Evolutionary conservation across 64 coral and sea anemone species (phyloP), one percentile per base, ranked within the genome.

Genomic region (Orbicella faveolata): DNA sequence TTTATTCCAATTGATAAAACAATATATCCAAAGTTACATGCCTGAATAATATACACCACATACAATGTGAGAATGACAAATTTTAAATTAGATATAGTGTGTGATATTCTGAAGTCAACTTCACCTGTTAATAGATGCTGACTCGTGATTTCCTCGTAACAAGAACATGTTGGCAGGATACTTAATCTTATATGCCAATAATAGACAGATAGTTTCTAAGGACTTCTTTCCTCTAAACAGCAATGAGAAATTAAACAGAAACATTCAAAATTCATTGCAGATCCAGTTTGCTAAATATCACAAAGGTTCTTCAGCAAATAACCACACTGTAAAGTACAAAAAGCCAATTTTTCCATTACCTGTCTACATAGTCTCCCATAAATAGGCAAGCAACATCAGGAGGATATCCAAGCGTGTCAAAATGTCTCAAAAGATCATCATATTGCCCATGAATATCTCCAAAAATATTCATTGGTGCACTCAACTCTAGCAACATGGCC

Each of bases 381-480:
- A 97, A 97, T 65, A 97, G 73, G 76, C 87, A 97, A 72, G 75
- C 83, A 25, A 54, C 66, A 74, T 97, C 85, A 21, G 95, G 92
- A 25, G 95, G 95, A 52, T 97, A 97, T 53, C 95, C 95, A 16
- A 97, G 77, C 17, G 51, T 91, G 72, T 97, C 95, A 90, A 97
- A 97, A 79, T 97, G 95, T 63, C 95, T 87, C n/a, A 97, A 63
- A 73, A 97, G 92, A 79, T 97, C 95, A 62, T 97, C 95, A 80
- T 97, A 97, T 59, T 97, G 95, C 67, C 95, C 95, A 85, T 97
- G 95, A 61, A 97, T 97, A 75, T 97, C 95, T 84, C 95, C 95
- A 80, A 83, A 97, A 16, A 97, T 94, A 59, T 97, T 94, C 0
- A 97, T 75, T 63, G 95, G 95, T 26, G 90, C 95, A 73, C 75